Evolutionary conservation across 2,113 vertebrate genomes (phyloP).

Genomic region (Orcinus orca): DNA sequence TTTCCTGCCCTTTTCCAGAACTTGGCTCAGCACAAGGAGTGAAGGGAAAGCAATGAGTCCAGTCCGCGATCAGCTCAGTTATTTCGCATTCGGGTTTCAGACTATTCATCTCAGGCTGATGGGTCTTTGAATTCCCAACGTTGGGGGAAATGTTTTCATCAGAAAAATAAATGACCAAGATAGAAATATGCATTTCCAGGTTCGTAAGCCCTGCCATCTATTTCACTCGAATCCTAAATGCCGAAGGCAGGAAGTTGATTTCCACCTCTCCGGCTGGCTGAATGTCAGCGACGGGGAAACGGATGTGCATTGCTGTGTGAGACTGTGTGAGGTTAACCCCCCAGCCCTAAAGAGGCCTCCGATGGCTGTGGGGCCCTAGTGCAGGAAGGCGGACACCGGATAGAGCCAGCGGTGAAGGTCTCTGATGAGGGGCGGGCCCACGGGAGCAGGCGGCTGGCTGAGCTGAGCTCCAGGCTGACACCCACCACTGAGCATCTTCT

Average conservation of each 20-base stretch:
- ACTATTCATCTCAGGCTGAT: background rate
- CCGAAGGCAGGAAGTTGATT: background rate
- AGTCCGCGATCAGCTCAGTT: background rate
- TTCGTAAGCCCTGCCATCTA: constrained; percentile 7
- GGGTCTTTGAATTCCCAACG: background rate
- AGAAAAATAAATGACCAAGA: constrained; percentile 46
- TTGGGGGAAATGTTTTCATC: constrained; percentile 38
- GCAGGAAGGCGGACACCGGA: background rate
- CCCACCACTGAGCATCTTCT: background rate
- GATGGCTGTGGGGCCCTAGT: fast-evolving
- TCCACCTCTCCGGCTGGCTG: background rate
- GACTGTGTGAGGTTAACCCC: background rate
- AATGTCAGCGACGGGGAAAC: background rate
- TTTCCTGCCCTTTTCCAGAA: constrained; percentile 52
- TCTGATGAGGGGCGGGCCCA: background rate
- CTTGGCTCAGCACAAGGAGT: background rate
- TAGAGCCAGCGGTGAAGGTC: fast-evolving
- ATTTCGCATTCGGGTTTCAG: background rate
- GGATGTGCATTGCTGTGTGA: background rate
- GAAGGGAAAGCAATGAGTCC: background rate
- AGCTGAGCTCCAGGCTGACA: background rate
- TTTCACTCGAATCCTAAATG: background rate
- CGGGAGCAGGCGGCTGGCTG: background rate
- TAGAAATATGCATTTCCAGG: constrained; percentile 35
- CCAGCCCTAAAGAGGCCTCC: background rate